Conservation (phyloP, 2,113 vertebrate genomes). For the Numenius arquata region DNA sequence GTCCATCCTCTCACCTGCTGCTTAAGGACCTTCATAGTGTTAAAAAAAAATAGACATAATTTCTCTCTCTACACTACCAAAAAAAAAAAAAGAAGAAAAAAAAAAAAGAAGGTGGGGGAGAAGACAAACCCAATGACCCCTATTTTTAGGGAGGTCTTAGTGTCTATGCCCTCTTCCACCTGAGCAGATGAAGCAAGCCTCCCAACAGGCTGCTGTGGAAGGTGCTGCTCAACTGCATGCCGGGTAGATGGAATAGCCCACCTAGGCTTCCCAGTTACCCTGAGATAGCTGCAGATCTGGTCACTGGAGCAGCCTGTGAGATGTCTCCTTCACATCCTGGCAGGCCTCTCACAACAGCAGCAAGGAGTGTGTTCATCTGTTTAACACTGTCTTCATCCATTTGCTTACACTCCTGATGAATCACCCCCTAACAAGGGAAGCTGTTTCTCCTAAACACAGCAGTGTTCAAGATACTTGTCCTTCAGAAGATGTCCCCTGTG, state of each 20-base stretch:
- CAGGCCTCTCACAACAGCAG: not conserved
- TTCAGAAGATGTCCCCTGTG: not conserved
- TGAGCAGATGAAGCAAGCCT: not conserved
- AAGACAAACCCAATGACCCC: not conserved
- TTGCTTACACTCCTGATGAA: not conserved
- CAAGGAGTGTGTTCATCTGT: not conserved
- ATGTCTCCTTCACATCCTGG: not conserved
- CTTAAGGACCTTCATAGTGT: not conserved
- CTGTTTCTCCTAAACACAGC: not conserved
- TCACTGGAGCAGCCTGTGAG: not conserved
- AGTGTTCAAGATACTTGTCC: not conserved
- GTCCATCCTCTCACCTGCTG: not conserved
- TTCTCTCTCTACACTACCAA: no score
- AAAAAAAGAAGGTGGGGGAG: not conserved
- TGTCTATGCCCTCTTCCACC: not conserved
- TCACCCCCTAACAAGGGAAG: not conserved
- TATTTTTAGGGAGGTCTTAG: not conserved
- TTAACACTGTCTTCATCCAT: not conserved
- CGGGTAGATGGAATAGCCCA: rapidly evolving
- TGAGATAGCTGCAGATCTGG: not conserved
- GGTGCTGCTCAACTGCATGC: not conserved
- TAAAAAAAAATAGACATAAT: not conserved
- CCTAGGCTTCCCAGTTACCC: not conserved
- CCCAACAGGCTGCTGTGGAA: not conserved
- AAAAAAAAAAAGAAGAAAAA: not conserved